Conservation (phyloP, 2,113 vertebrate species). For the Xiphophorus maculatus region DNA sequence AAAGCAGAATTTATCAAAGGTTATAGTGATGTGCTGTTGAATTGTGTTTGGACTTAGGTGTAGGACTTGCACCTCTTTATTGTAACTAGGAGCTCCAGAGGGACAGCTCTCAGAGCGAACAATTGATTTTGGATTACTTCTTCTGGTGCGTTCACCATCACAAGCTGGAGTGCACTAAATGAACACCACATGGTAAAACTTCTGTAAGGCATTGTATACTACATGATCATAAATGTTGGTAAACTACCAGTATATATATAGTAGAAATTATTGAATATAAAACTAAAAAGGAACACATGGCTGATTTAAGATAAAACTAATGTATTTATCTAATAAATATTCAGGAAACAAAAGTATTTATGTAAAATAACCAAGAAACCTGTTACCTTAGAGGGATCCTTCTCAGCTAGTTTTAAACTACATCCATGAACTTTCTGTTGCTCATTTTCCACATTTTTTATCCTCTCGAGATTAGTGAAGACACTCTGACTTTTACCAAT, state of each 20-base stretch:
- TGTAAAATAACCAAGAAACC: not conserved
- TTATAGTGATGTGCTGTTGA: not conserved
- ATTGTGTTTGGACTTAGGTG: not conserved
- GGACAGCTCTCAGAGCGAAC: constrained; percentile 66
- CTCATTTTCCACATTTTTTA: not conserved
- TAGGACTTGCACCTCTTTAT: constrained; percentile 73
- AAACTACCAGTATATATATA: not conserved
- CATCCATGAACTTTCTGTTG: not conserved
- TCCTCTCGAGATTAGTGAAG: not conserved
- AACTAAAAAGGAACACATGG: not conserved
- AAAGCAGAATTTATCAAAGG: not conserved
- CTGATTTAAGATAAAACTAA: not conserved
- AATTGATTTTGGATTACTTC: constrained; percentile 31
- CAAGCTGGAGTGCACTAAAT: constrained; percentile 58
- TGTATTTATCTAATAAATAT: not conserved
- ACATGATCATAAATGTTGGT: no score
- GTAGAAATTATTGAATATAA: not conserved
- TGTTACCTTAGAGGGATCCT: constrained; percentile 44
- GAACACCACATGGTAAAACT: constrained; percentile 24
- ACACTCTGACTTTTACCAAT: not conserved
- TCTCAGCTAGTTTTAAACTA: constrained; percentile 7
- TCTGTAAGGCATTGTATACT: no score
- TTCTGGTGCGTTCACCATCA: constrained; percentile 11
- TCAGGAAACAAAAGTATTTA: not conserved
- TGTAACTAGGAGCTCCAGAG: constrained; percentile 57